Conservation (phyloP, 2,113 vertebrate species). For the Sinosuthora webbiana region DNA sequence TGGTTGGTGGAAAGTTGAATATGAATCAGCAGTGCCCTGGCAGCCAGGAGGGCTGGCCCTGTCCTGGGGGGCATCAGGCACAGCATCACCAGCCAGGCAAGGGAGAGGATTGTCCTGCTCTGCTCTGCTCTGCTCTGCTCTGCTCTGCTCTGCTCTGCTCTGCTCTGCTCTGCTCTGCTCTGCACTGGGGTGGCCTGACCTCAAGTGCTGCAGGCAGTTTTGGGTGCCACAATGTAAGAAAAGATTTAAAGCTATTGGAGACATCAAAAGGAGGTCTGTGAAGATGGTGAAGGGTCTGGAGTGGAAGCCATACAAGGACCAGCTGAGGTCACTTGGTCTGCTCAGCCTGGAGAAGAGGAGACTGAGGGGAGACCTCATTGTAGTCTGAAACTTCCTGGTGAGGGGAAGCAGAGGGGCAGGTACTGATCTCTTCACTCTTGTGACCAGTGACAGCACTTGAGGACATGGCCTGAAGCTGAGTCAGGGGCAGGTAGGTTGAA, state of each 20-base stretch:
- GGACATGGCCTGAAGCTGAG: background rate
- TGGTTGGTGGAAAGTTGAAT: accelerated
- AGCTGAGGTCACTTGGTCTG: background rate
- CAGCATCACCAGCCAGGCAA: accelerated
- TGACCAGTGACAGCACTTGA: background rate
- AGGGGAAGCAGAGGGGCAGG: background rate
- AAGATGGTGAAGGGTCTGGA: background rate
- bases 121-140: background rate
- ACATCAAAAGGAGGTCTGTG: background rate
- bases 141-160: accelerated
- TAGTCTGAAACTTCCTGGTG: accelerated
- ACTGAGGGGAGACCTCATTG: background rate
- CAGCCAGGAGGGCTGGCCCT: background rate
- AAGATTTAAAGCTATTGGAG: background rate
- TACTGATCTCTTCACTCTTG: background rate
- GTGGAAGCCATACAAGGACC: background rate
- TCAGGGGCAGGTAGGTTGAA: background rate
- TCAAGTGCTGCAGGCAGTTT: accelerated
- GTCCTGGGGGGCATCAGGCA: background rate
- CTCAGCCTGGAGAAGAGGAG: background rate
- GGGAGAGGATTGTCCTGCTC: background rate
- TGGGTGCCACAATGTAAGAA: background rate
- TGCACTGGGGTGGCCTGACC: accelerated
- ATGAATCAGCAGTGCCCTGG: background rate
- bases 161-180: background rate